Percentiles rank a stretch among this genome's conserved stretches.
Conservation (phyloP, 2,888 invertebrate genomes). For the Drosophila recens region DNA sequence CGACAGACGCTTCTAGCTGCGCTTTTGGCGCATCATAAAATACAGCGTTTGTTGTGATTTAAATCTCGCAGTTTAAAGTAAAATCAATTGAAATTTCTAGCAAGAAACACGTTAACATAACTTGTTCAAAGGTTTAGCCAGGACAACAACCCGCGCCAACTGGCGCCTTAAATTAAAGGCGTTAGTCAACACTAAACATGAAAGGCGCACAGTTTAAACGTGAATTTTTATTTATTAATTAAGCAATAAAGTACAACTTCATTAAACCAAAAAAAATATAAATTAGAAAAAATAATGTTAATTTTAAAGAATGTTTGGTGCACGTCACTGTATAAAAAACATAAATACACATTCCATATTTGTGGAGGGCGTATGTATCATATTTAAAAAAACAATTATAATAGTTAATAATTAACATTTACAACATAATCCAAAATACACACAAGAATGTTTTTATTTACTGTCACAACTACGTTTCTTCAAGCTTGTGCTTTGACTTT, state of each 20-base stretch:
- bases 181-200: constrained; percentile 23
- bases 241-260: no score
- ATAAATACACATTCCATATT: no score
- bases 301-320: no score
- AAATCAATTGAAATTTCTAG: background rate
- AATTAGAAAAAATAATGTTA: no score
- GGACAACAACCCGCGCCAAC: constrained; percentile 40
- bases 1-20: constrained; percentile 23
- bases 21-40: constrained; percentile 35
- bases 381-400: background rate
- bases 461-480: background rate
- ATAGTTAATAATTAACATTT: background rate
- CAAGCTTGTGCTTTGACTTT: background rate
- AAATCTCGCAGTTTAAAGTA: background rate
- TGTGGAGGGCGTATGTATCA: no score
- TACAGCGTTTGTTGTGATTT: constrained; percentile 7
- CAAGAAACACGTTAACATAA: background rate
- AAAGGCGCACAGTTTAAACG: no score
- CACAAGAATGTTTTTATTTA: background rate
- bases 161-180: background rate
- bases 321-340: no score
- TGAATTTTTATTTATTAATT: no score
- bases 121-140: constrained; percentile 23
- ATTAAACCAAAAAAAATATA: no score
- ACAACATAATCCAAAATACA: background rate